Evolutionary conservation across 2,888 invertebrate genomes (phyloP).

Genomic region (Hydropsyche betteni): DNA sequence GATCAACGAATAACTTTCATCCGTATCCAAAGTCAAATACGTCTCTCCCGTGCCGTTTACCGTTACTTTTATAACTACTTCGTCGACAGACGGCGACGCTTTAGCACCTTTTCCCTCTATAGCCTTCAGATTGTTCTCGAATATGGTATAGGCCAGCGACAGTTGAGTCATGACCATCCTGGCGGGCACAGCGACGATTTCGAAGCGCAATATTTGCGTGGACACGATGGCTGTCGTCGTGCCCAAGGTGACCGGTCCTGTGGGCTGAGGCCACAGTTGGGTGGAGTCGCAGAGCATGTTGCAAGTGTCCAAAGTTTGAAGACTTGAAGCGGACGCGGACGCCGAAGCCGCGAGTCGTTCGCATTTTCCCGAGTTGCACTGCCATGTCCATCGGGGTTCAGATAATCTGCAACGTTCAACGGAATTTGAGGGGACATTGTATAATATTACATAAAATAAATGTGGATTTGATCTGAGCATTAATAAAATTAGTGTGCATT

Average conservation of each 20-base stretch:
- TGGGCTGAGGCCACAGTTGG: conserved; percentile 84
- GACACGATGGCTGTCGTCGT: conserved; percentile 70
- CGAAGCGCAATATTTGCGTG: conserved; percentile 64
- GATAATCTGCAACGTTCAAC: conserved; percentile 63
- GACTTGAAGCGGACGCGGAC: conserved; percentile 59
- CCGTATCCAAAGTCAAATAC: conserved; percentile 71
- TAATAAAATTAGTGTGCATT: neutral
- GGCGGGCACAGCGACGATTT: conserved; percentile 60
- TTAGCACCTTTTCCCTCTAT: conserved; percentile 62
- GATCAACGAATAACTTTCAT: conserved; percentile 78
- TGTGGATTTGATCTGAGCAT: too few species aligned
- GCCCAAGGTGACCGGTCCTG: conserved; percentile 74
- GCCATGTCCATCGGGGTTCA: conserved; percentile 79
- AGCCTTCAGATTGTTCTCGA: conserved; percentile 64
- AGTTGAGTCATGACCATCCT: conserved; percentile 59
- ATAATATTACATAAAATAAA: conserved; percentile 53
- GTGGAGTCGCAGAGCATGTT: conserved; percentile 80
- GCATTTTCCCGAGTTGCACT: conserved; percentile 75
- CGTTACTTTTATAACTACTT: conserved; percentile 63
- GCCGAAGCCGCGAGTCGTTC: conserved; percentile 66
- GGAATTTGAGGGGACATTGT: too few species aligned
- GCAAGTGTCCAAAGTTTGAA: conserved; percentile 76
- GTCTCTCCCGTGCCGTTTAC: conserved; percentile 68
- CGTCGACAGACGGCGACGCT: conserved; percentile 56
- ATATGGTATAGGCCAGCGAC: conserved; percentile 63